A percentile compares a stretch with the other conserved stretches of the same genome.
Evolutionary conservation across 2,113 vertebrate species (phyloP).

Genomic region (Mobula birostris): DNA sequence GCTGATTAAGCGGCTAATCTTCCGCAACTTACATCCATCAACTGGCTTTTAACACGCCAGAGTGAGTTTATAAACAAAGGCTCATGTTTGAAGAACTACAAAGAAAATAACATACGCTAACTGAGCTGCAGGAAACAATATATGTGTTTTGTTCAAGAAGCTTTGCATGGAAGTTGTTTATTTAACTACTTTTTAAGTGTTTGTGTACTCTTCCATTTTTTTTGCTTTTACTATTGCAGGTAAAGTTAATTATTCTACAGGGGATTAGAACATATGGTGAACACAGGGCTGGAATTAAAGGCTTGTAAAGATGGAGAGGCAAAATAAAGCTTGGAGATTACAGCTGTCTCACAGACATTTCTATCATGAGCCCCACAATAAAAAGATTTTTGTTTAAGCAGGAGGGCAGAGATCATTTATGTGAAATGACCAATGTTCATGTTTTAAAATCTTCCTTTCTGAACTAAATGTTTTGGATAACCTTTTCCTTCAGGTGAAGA

Average conservation of each 20-base stretch:
- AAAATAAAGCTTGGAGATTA: neutral
- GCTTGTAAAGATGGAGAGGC: slow-evolving; percentile 30
- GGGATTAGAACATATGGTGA: slow-evolving; percentile 34
- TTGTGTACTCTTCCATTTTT: slow-evolving; percentile 23
- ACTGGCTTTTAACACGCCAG: slow-evolving; percentile 35
- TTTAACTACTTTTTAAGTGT: slow-evolving; percentile 33
- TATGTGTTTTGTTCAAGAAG: slow-evolving; percentile 21
- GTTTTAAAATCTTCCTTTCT: neutral
- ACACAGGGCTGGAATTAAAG: slow-evolving; percentile 33
- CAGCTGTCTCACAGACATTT: slow-evolving; percentile 26
- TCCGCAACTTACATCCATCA: neutral
- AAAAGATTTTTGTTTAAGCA: neutral
- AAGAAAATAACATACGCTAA: slow-evolving; percentile 28
- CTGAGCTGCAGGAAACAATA: slow-evolving; percentile 2
- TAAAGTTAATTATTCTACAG: slow-evolving; percentile 37
- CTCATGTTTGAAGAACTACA: slow-evolving; percentile 34
- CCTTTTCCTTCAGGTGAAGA: neutral
- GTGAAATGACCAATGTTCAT: neutral
- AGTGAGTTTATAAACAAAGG: slow-evolving; percentile 35
- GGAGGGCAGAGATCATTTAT: neutral
- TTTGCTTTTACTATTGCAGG: slow-evolving; percentile 33
- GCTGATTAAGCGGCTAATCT: slow-evolving; percentile 32
- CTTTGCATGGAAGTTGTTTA: slow-evolving; percentile 17
- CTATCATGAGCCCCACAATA: neutral
- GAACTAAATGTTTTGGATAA: neutral